Conservation (phyloP, 2,797 vertebrate genomes). For the Anomalospiza imberbis region DNA sequence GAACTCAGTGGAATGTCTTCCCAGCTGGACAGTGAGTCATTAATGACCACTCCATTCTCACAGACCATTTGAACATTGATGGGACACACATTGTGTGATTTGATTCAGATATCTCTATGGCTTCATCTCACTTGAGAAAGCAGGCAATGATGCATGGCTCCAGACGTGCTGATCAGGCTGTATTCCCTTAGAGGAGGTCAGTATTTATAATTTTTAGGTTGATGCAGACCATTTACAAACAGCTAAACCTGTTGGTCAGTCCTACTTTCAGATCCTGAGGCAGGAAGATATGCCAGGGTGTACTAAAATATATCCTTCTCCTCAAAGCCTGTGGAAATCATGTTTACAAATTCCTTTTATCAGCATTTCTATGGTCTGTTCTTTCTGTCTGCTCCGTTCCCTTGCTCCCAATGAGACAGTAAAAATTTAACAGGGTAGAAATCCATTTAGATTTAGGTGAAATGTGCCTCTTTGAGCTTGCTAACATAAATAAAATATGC, state of each 20-base stretch:
- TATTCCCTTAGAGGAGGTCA: background rate
- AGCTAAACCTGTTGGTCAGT: background rate
- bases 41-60: background rate
- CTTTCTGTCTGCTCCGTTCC: background rate
- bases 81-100: background rate
- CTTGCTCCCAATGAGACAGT: no score
- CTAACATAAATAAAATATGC: no score
- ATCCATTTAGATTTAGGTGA: no score
- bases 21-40: background rate
- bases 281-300: background rate
- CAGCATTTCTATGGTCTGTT: background rate
- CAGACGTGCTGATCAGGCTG: background rate
- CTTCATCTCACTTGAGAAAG: background rate
- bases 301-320: background rate
- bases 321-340: rapidly evolving
- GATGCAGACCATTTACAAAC: background rate
- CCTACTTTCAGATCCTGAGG: background rate
- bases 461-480: no score
- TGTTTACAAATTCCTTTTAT: background rate
- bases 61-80: background rate
- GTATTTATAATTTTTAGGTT: background rate
- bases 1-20: background rate
- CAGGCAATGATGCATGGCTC: background rate
- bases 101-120: background rate
- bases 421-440: no score